Percentiles rank a stretch among this genome's conserved stretches.
phyloP scores from a whole-genome alignment of 2,113 vertebrate species.

The Onychorhynchus coronatus region DNA sequence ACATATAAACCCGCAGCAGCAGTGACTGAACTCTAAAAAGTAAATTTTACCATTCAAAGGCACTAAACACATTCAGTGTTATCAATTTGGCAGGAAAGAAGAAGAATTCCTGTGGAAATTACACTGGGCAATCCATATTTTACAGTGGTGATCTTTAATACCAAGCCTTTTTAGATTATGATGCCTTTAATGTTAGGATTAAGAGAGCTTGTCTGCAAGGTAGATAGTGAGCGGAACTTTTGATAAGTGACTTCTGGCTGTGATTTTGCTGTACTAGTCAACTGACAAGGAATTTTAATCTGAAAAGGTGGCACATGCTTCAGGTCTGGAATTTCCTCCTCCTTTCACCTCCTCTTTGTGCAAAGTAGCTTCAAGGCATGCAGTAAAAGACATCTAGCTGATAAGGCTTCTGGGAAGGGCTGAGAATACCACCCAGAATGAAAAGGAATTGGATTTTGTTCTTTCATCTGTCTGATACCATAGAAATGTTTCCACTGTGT shows the following conservation, averaged over 20 bases:
- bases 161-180: neutral
- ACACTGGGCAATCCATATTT: neutral
- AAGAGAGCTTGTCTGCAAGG: neutral
- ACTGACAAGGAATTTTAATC: slow-evolving; percentile 1
- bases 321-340: slow-evolving; percentile 16
- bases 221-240: neutral
- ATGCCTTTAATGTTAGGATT: neutral
- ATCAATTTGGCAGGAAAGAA: slow-evolving; percentile 18
- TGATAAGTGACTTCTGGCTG: neutral
- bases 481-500: neutral
- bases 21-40: neutral
- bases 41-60: neutral
- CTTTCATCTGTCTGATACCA: neutral
- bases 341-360: neutral
- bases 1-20: neutral
- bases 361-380: neutral
- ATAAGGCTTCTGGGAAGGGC: neutral
- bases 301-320: slow-evolving; percentile 22
- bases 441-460: neutral
- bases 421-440: neutral
- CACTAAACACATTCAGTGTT: neutral
- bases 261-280: neutral
- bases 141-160: neutral
- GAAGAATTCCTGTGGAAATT: slow-evolving; percentile 33
- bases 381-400: neutral